A percentile compares a stretch with the other conserved stretches of the same genome.
These are phyloP conservation scores for Chymomyza procnemis DNA, from an alignment of 2,888 invertebrate species.

Conservation along the genomic window DNA sequence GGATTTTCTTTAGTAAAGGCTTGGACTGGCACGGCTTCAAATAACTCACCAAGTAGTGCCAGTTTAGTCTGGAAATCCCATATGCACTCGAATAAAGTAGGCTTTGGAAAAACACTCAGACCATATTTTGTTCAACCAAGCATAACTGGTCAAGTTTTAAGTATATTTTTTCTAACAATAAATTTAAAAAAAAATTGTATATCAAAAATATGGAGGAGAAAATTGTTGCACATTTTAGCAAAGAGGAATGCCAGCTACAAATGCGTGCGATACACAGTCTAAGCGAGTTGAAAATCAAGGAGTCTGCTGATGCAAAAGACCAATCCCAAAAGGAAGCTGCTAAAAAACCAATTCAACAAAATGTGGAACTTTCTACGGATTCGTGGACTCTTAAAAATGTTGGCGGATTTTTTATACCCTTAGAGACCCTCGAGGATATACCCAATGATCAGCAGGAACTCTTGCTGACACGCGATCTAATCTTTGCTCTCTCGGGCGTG, in stretches of 20 bases:
- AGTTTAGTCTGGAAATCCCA: not conserved
- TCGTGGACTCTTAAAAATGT: slow-evolving; percentile 49
- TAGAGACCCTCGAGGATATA: slow-evolving; percentile 40
- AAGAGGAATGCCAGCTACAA: slow-evolving; percentile 22
- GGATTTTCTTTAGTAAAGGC: not conserved
- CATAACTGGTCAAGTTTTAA: not conserved
- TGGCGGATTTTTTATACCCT: slow-evolving; percentile 50
- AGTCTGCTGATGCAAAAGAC: not conserved
- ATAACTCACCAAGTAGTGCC: not conserved
- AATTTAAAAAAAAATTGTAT: not conserved
- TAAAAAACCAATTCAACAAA: not conserved
- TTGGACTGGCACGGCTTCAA: slow-evolving; percentile 6
- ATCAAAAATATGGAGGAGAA: slow-evolving; percentile 12
- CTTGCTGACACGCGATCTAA: slow-evolving; percentile 48
- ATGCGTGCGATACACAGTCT: slow-evolving; percentile 15
- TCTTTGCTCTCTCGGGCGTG: slow-evolving; percentile 59
- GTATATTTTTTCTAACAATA: not conserved
- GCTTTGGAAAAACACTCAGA: not conserved
- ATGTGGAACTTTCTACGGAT: not conserved
- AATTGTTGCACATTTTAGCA: slow-evolving; percentile 22
- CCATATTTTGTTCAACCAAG: not conserved
- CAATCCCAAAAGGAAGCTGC: not conserved
- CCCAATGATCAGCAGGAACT: slow-evolving; percentile 40
- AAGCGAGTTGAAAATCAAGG: not conserved
- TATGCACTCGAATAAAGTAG: not conserved